Conservation (phyloP, 2,888 invertebrate genomes). For the Cheilosia scutellata region DNA sequence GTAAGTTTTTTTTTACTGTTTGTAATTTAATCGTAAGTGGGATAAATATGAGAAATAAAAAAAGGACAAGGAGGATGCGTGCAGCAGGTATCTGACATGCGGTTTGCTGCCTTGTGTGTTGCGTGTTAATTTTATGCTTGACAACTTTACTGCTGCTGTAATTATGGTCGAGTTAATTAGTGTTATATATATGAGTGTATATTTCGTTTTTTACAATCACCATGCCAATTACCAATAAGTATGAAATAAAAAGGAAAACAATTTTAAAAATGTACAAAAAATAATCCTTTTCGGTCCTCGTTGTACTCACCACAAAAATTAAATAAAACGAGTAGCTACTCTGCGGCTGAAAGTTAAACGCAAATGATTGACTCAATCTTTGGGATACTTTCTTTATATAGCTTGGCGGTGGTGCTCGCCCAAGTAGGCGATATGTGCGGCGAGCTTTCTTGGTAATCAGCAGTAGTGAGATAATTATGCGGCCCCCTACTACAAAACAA, state of each 20-base stretch:
- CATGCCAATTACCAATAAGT: constrained; percentile 51
- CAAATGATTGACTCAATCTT: constrained; percentile 58
- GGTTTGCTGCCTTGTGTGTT: constrained; percentile 56
- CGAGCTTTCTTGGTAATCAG: constrained; percentile 56
- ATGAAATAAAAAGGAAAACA: constrained; percentile 24
- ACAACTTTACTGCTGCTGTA: constrained; percentile 62
- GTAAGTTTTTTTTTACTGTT: constrained; percentile 27
- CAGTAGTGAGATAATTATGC: constrained; percentile 13
- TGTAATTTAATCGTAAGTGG: constrained; percentile 36
- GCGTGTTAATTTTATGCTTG: constrained; percentile 71
- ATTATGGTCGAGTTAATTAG: constrained; percentile 67
- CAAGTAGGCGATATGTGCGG: constrained; percentile 14
- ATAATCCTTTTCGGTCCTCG: constrained; percentile 11
- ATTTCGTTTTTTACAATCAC: constrained; percentile 30
- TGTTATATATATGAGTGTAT: constrained; percentile 27
- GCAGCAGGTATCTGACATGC: constrained; percentile 52
- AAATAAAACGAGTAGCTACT: constrained; percentile 10
- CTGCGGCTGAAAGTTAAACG: constrained; percentile 38
- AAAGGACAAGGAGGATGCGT: constrained; percentile 35
- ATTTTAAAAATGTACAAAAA: constrained; percentile 1
- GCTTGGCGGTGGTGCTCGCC: not conserved
- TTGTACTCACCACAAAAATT: constrained; percentile 56
- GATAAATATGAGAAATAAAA: constrained; percentile 17
- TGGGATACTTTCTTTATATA: constrained; percentile 59
- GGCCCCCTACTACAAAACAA: constrained; percentile 12